Evolutionary conservation across 2,113 vertebrate species (phyloP).

Genomic region (Bos indicus): DNA sequence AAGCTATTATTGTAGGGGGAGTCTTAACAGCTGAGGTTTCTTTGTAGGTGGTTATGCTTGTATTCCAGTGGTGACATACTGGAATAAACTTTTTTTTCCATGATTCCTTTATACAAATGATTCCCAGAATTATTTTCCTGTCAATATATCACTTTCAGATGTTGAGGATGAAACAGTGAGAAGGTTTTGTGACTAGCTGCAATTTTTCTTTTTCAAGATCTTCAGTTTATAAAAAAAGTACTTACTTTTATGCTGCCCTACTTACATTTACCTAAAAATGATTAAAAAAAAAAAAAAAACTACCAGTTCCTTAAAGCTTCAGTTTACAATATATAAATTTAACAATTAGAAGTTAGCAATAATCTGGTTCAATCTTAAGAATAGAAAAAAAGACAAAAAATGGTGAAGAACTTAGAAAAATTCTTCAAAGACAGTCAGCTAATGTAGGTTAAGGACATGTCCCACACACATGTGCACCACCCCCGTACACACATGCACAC

Average conservation of each 20-base stretch:
- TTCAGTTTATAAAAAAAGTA: not conserved
- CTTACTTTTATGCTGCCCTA: not conserved
- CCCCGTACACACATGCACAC: not conserved
- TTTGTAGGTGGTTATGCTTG: not conserved
- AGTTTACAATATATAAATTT: not conserved
- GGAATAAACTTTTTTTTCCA: not conserved
- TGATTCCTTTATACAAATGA: not conserved
- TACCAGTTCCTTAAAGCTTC: not conserved
- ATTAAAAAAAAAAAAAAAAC: not conserved
- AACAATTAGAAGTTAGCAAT: not conserved
- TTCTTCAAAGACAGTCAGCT: not conserved
- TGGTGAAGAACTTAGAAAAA: not conserved
- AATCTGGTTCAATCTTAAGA: not conserved
- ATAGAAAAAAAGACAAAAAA: not conserved
- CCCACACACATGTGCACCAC: not conserved
- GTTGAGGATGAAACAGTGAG: not conserved
- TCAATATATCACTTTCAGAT: not conserved
- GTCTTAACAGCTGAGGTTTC: conserved; percentile 6
- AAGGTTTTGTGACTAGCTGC: not conserved
- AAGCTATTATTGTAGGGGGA: not conserved
- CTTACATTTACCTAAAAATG: not conserved
- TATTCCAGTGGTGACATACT: not conserved
- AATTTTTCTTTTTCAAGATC: not conserved
- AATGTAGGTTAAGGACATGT: not conserved
- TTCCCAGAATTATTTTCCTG: not conserved